Evolutionary conservation across 2,797 vertebrate genomes (phyloP).

Genomic region (Choloepus didactylus): DNA sequence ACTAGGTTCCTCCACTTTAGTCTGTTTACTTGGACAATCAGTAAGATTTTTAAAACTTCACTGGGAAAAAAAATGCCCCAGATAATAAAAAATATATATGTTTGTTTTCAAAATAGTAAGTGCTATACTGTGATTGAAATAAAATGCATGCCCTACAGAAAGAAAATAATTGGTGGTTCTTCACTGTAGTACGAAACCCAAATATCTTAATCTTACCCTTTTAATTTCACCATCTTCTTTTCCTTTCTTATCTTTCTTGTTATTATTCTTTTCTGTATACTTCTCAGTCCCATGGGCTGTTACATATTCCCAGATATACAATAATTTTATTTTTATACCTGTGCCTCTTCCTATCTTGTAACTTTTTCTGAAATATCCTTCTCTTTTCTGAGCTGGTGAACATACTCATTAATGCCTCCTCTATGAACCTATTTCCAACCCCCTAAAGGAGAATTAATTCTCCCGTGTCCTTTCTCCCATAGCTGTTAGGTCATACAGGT

Average conservation of each 20-base stretch:
- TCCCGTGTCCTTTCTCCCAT: neutral
- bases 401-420: neutral
- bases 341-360: neutral
- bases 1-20: neutral
- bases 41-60: neutral
- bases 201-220: neutral
- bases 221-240: neutral
- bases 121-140: neutral
- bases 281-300: neutral
- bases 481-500: neutral
- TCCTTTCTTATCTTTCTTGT: neutral
- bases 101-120: constrained; percentile 9
- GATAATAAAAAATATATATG: neutral
- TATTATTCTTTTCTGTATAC: neutral
- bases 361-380: neutral
- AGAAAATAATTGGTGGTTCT: neutral
- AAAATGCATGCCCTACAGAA: neutral
- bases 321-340: constrained; percentile 49
- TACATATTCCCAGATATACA: neutral
- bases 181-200: neutral
- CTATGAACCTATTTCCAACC: neutral
- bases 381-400: neutral
- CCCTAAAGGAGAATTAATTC: neutral
- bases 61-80: neutral
- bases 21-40: neutral